Conservation (phyloP, 2,113 vertebrate genomes). For the Probosciger aterrimus region DNA sequence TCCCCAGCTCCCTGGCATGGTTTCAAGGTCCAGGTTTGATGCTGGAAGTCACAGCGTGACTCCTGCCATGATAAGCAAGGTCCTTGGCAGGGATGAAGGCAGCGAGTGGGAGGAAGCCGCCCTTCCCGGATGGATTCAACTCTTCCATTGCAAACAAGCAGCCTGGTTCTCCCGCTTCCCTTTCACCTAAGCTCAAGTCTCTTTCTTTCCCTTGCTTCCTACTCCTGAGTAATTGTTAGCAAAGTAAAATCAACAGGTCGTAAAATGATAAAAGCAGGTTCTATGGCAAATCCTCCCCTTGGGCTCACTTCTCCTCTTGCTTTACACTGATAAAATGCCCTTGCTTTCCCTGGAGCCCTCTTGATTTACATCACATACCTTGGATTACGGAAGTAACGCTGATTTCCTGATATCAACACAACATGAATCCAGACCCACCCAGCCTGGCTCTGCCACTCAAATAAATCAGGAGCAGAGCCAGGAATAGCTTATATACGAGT, state of each 20-base stretch:
- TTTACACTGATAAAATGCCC: constrained; percentile 16
- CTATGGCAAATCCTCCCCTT: constrained; percentile 30
- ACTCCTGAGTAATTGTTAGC: constrained; percentile 17
- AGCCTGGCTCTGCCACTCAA: neutral
- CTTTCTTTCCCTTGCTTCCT: neutral
- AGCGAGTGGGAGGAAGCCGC: neutral
- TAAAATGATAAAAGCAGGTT: constrained; percentile 50
- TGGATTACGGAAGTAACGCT: constrained; percentile 3
- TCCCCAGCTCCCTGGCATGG: rapidly evolving
- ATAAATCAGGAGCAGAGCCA: constrained; percentile 43
- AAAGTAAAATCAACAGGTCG: constrained; percentile 51
- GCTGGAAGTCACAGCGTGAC: neutral
- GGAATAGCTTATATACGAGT: constrained; percentile 8
- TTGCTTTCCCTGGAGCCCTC: constrained; percentile 32
- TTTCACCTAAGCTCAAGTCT: neutral
- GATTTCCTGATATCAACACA: constrained; percentile 39
- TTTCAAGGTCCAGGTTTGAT: neutral
- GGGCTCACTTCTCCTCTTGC: constrained; percentile 33
- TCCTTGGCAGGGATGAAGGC: neutral
- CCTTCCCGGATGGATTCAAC: neutral
- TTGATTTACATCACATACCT: constrained; percentile 40
- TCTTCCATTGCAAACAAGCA: neutral
- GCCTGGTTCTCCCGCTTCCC: neutral
- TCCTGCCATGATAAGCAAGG: neutral
- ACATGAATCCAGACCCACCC: constrained; percentile 32